Percentiles rank a stretch among this genome's conserved stretches.
phyloP scores from a whole-genome alignment of 2,888 invertebrate species.

The Eudasyphora cyanicolor region DNA sequence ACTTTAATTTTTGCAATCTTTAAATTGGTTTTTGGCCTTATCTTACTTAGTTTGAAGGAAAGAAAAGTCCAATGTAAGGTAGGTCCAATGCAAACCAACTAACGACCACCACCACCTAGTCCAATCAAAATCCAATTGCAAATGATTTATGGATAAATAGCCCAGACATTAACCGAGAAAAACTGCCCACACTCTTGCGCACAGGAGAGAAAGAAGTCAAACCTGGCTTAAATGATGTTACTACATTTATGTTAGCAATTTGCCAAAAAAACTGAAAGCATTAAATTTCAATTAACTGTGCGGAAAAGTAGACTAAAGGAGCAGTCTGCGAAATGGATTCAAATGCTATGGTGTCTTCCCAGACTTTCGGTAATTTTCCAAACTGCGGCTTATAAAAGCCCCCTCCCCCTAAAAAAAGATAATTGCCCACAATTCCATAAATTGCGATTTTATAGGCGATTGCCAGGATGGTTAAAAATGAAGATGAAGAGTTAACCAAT shows the following conservation, averaged over 20 bases:
- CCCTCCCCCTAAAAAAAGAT: too few relatives aligned
- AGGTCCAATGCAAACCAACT: background rate
- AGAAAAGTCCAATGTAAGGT: conserved; percentile 7
- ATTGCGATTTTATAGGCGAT: conserved; percentile 41
- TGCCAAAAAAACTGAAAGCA: conserved; percentile 38
- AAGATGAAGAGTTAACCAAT: conserved; percentile 29
- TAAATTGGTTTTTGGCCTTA: conserved; percentile 19
- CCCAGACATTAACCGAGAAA: conserved; percentile 40
- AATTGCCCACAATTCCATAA: conserved; percentile 56
- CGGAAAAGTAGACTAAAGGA: conserved; percentile 2
- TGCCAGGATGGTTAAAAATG: background rate
- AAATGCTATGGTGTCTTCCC: background rate
- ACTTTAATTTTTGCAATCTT: conserved; percentile 55
- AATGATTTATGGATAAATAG: conserved; percentile 48
- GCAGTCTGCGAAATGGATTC: background rate
- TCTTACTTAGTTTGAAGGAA: conserved; percentile 26
- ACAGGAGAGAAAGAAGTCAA: background rate
- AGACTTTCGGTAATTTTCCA: background rate
- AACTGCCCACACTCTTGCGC: conserved; percentile 42
- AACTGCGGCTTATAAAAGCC: conserved; percentile 19
- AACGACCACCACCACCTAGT: background rate
- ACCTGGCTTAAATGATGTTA: conserved; percentile 24
- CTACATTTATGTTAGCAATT: conserved; percentile 33
- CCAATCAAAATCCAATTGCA: conserved; percentile 43
- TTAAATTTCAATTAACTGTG: conserved; percentile 53